Evolutionary conservation across 1,140 invertebrate genomes (phyloP), one percentile per base, ranked within the genome.

Genomic region (Drosophila virilis): DNA sequence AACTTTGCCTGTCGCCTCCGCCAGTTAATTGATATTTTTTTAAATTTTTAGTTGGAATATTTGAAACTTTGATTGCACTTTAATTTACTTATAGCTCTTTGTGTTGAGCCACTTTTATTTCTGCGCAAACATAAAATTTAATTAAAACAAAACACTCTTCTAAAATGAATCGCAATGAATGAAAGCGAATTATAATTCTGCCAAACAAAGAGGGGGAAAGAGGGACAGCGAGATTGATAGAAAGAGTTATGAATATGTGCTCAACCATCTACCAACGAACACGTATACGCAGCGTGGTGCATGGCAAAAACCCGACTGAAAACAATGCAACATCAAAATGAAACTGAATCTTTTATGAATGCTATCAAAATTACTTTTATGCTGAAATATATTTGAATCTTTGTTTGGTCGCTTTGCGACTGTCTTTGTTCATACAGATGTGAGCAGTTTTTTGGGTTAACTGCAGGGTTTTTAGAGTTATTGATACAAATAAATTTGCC

Each of bases 241-340:
- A 8, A 42, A 15, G 35, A n/a, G 1, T n/a, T n/a, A 0, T 40
- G 12, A 8, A 10, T 45, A 15, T 45, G 8, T 45, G 42, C 42
- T 45, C 42, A 3, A 15, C n/a, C 32, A 80, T 61, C 42, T 45
- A 79, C 40, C 32, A 8, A 48, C 69, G 59, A 83, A 61, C 64
- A 78, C 77, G 60, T 67, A 83, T 80, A 73, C 80, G 80, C 80
- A 66, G 45, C 22, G 52, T 66, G 33, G 74, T 43, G 15, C 55
- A 43, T 38, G 43, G 0, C 43, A 50, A 51, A 57, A 58, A 58
- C 37, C 1, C 2, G 35, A 22, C 15, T 0, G 17, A n/a, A 68
- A 64, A 65, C 60, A 74, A 38, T 57, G 54, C 12, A 48, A 50
- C 10, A 48, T 54, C 10, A 40, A 69, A 58, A 9, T 54, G 32